Base-by-base conservation (phyloP, 2,888 invertebrate species). In the Drosophila tanythrix region DNA sequence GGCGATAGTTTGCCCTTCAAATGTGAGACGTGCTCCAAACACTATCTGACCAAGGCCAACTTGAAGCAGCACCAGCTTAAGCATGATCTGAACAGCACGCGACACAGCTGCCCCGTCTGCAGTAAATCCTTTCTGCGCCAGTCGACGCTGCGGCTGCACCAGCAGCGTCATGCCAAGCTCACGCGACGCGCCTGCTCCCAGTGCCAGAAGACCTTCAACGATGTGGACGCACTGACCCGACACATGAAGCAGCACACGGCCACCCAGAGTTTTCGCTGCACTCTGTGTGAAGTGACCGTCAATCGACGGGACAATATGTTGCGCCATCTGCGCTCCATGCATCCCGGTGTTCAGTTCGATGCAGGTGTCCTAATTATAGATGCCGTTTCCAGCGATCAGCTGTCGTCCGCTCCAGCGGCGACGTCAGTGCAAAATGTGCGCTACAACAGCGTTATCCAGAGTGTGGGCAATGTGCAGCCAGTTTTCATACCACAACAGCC, bases 291-390 rank as follows among this genome's bases (percentile, higher is more conserved):
- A 43, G 95, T 95, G 11, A 94, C 94, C 48, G 97, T 97, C 90
- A 94, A 96, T 52, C 94, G 97, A 70, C 96, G 96, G 90, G 97
- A 97, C 91, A 97, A 97, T 91, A 94, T 97, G 70, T 95, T 95
- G 71, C 94, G 97, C 0, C 97, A 97, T 91, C 94, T 96, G 67
- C 95, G 95, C 63, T 96, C 97, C 92, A 95, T 96, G 63, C 97
- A 97, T 92, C 95, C 95, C 0, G 95, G 94, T 0, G 70, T 78
- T 29, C 67, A 81, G 0, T 90, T 89, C 48, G 81, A 82, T 46
- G 67, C 67, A 15, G 79, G 81, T 60, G 87, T 91, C 0, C 68
- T 89, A 64, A 69, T 85, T 4, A 55, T 84, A 36, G 55, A 33
- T 6, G 43, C 36, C n/a, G 21, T 25, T 2, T 35, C 52, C 1